Conservation (phyloP, 2,888 invertebrate species). For the Leptura quadrifasciata region DNA sequence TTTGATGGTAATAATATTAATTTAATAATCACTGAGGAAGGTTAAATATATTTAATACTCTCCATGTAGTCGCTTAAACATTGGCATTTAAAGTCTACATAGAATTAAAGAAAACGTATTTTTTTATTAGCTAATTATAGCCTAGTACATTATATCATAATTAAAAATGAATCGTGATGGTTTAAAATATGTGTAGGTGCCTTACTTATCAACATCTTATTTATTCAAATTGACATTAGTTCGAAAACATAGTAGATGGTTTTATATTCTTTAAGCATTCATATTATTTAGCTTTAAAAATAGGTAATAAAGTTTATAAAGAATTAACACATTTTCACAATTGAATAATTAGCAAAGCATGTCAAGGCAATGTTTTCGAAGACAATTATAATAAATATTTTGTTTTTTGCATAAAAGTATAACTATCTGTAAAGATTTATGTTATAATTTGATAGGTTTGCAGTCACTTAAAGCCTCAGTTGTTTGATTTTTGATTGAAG, state of each 20-base stretch:
- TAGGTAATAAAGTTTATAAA: not conserved
- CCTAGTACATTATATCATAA: not conserved
- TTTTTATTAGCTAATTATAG: not conserved
- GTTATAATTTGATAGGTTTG: not conserved
- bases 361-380: constrained; percentile 22
- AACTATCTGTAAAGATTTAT: not conserved
- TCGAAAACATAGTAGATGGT: not conserved
- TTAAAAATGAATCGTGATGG: constrained; percentile 12
- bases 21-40: constrained; percentile 1
- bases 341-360: constrained; percentile 21
- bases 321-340: constrained; percentile 14
- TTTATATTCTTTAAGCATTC: not conserved
- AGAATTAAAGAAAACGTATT: not conserved
- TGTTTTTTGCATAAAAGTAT: constrained; percentile 18
- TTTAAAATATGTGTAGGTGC: constrained; percentile 18
- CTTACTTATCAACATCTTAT: constrained; percentile 19
- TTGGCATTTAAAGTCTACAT: not conserved
- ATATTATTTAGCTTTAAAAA: not conserved
- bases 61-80: not conserved
- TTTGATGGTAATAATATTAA: not conserved
- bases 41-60: not conserved
- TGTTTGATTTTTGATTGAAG: not conserved
- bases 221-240: not conserved
- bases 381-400: constrained; percentile 18
- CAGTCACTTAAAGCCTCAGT: not conserved